Evolutionary conservation across 2,797 vertebrate species (phyloP).

Genomic region (Morelia viridis): DNA sequence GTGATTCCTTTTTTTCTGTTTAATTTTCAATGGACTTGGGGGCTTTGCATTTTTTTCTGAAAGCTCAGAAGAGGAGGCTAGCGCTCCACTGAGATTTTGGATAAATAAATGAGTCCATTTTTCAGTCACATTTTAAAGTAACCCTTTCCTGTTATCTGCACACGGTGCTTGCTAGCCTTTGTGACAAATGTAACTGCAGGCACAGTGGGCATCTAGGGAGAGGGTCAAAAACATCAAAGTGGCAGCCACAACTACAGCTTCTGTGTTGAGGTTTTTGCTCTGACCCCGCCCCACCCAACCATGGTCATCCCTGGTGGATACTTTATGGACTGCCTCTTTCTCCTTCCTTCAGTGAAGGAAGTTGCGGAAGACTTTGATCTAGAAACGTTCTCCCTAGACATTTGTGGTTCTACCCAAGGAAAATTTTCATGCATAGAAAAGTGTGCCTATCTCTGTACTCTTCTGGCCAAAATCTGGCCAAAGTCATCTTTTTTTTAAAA

Average conservation of each 20-base stretch:
- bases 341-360: neutral
- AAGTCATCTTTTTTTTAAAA: neutral
- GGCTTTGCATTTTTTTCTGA: rapidly evolving
- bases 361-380: neutral
- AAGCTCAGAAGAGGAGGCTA: neutral
- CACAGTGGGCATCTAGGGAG: neutral
- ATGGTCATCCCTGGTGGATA: too few relatives aligned
- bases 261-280: neutral
- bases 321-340: neutral
- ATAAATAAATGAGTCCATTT: neutral
- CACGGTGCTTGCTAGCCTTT: neutral
- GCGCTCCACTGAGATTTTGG: neutral
- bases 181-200: neutral
- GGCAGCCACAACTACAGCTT: neutral
- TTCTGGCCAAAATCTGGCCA: neutral
- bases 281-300: neutral
- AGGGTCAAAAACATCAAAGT: neutral
- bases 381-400: neutral
- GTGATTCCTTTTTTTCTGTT: neutral
- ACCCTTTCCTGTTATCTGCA: too few relatives aligned
- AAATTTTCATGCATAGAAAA: neutral
- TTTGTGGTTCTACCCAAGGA: neutral
- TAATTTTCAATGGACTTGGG: neutral
- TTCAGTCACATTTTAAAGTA: neutral
- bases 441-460: neutral